phyloP scores from a whole-genome alignment of 2,113 vertebrate species.

The Ptilorrhoa leucosticta region DNA sequence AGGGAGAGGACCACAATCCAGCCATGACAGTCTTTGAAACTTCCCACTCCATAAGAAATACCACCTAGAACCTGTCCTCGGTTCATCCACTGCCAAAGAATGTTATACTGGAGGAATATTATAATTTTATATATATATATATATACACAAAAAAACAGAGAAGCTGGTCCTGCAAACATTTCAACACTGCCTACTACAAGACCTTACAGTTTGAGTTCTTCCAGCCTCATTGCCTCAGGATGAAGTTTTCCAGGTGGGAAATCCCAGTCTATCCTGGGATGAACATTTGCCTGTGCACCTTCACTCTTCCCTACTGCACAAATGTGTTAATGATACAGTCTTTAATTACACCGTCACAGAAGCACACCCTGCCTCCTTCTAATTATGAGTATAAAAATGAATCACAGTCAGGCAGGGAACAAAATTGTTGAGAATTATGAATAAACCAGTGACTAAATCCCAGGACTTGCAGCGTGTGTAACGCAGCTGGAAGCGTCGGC shows the following conservation, averaged over 20 bases:
- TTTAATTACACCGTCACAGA: not conserved
- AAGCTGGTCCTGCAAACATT: not conserved
- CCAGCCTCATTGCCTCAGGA: not conserved
- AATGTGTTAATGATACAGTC: not conserved
- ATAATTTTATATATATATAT: not conserved
- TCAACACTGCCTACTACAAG: not conserved
- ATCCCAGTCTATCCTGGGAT: not conserved
- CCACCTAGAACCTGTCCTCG: not conserved
- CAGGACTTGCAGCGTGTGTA: not conserved
- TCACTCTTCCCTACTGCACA: not conserved
- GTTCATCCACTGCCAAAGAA: not conserved
- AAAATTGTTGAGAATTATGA: not conserved
- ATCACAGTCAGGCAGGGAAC: not conserved
- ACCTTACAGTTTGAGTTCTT: not conserved
- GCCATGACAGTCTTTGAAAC: not conserved
- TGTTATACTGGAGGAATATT: not conserved
- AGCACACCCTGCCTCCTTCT: not conserved
- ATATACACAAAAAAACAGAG: not conserved
- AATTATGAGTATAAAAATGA: not conserved
- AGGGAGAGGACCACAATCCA: not conserved
- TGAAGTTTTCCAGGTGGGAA: not conserved
- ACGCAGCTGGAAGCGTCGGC: fast-evolving
- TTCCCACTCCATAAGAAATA: not conserved
- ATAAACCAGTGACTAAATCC: not conserved
- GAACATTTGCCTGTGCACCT: not conserved